A percentile compares a stretch with the other conserved stretches of the same genome.
Conservation (phyloP, 2,113 vertebrate genomes). For the Campylomormyrus tamandua region DNA sequence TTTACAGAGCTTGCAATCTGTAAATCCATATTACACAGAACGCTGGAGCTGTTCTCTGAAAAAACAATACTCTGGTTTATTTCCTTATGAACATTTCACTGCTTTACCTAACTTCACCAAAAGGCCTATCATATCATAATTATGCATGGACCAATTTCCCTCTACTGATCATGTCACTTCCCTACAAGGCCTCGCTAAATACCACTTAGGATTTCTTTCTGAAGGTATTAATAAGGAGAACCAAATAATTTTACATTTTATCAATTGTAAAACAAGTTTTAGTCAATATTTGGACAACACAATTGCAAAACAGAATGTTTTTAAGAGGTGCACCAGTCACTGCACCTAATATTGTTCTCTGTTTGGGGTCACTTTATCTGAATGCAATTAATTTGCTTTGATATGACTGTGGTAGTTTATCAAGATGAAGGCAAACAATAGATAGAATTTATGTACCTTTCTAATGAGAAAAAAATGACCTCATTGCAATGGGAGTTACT, state of each 20-base stretch:
- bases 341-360: background rate
- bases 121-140: background rate
- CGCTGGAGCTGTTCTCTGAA: conserved; percentile 19
- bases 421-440: background rate
- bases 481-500: background rate
- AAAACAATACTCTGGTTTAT: background rate
- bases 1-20: background rate
- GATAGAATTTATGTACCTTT: background rate
- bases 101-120: background rate
- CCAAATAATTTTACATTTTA: background rate
- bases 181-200: background rate
- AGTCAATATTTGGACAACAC: background rate
- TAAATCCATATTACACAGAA: background rate
- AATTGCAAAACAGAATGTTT: background rate
- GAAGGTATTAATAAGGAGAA: background rate
- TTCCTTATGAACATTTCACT: background rate
- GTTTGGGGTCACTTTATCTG: background rate
- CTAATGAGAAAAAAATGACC: background rate
- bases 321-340: background rate
- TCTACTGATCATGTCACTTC: background rate
- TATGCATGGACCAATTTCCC: background rate
- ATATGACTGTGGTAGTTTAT: background rate
- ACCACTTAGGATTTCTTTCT: background rate
- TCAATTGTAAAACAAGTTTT: background rate
- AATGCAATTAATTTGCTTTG: background rate